Evolutionary conservation across 2,797 vertebrate species (phyloP).

Genomic region (Enteromius radiatus): DNA sequence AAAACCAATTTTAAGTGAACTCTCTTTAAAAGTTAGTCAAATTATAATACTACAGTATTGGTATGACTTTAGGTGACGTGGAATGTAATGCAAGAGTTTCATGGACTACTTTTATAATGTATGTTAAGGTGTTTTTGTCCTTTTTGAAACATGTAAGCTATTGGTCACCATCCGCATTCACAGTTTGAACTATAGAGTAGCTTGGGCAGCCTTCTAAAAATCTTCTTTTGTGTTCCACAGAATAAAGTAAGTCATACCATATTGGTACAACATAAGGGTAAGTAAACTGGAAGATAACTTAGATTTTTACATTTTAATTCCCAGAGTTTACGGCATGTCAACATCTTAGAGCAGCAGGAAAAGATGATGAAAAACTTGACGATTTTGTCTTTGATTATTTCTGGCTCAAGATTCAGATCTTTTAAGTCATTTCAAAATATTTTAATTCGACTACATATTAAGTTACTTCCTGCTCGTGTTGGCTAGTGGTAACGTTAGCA

Average conservation of each 20-base stretch:
- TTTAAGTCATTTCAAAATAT: conserved; percentile 12
- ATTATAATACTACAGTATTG: neutral
- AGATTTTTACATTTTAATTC: neutral
- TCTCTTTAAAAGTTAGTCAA: neutral
- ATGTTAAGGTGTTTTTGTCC: neutral
- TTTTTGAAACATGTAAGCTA: neutral
- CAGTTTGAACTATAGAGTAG: neutral
- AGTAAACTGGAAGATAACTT: neutral
- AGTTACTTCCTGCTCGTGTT: conserved; percentile 9
- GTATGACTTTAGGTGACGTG: neutral
- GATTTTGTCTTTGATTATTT: conserved; percentile 4
- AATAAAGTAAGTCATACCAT: neutral
- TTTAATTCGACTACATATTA: conserved; percentile 12
- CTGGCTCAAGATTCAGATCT: neutral
- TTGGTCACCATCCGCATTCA: neutral
- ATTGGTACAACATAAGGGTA: neutral
- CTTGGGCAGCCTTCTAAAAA: neutral
- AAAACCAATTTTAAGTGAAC: neutral
- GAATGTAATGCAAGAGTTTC: neutral
- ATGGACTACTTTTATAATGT: neutral
- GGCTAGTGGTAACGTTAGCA: neutral
- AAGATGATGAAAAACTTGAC: neutral
- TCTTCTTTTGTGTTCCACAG: neutral
- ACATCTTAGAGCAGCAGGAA: neutral
- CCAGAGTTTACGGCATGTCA: neutral